Conservation (phyloP, 2,888 invertebrate species). For the Cenopis cana region DNA sequence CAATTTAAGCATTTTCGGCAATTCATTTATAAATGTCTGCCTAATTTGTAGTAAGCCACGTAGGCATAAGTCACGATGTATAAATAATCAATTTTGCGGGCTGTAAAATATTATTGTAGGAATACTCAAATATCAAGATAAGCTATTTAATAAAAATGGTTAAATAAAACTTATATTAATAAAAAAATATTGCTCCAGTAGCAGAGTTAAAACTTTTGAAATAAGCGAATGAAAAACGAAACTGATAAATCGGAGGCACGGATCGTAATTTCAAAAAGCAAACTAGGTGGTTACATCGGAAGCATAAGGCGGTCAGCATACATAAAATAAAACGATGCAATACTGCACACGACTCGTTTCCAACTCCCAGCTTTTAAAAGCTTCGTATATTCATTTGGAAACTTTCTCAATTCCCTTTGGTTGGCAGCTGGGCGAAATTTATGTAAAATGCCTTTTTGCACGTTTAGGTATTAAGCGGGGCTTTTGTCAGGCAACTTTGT, state of each 20-base stretch:
- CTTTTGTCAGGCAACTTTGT: slow-evolving; percentile 39
- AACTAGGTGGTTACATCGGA: slow-evolving; percentile 20
- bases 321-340: slow-evolving; percentile 15
- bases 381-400: slow-evolving; percentile 71
- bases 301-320: slow-evolving; percentile 19
- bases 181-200: too few species aligned
- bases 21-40: not conserved
- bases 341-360: slow-evolving; percentile 47
- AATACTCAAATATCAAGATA: not conserved
- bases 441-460: slow-evolving; percentile 53
- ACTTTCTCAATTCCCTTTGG: slow-evolving; percentile 73
- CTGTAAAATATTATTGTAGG: not conserved
- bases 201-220: not conserved
- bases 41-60: too few species aligned
- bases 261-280: slow-evolving; percentile 11
- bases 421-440: slow-evolving; percentile 65
- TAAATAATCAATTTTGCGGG: not conserved
- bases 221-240: not conserved
- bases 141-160: not conserved
- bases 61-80: too few species aligned
- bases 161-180: too few species aligned
- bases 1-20: slow-evolving; percentile 10
- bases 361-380: slow-evolving; percentile 58
- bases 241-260: slow-evolving; percentile 12
- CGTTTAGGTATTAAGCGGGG: slow-evolving; percentile 40